Evolutionary conservation across 2,888 invertebrate genomes (phyloP).

Genomic region (Linnaemya tessellans): DNA sequence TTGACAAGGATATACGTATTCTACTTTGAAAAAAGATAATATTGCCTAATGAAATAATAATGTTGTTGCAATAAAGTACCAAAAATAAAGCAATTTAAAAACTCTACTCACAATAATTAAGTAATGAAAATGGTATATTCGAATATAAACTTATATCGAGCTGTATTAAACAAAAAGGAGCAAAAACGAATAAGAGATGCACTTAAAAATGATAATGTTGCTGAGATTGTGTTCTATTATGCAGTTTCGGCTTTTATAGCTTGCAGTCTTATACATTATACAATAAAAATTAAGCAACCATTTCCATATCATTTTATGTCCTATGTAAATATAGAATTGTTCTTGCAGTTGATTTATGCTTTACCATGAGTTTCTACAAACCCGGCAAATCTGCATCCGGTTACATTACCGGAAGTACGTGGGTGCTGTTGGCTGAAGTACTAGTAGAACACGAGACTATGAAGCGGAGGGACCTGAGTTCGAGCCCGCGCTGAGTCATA

Average conservation of each 20-base stretch:
- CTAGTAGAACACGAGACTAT: no score
- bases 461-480: no score
- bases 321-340: no score
- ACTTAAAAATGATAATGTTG: neutral
- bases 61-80: neutral
- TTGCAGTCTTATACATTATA: no score
- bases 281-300: no score
- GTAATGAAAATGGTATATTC: constrained; percentile 27
- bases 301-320: no score
- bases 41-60: neutral
- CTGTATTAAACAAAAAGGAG: neutral
- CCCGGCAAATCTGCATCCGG: no score
- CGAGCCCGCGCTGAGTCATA: no score
- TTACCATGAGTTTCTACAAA: no score
- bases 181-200: constrained; percentile 3
- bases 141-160: constrained; percentile 50
- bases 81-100: neutral
- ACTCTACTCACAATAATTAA: neutral
- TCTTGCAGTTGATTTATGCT: no score
- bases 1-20: neutral
- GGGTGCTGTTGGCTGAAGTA: no score
- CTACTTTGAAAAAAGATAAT: neutral
- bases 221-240: neutral
- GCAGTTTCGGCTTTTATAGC: neutral
- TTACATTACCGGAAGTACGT: no score